These are phyloP conservation scores for Drosophila cracens DNA, from an alignment of 2,888 invertebrate species.

Conservation along the genomic window DNA sequence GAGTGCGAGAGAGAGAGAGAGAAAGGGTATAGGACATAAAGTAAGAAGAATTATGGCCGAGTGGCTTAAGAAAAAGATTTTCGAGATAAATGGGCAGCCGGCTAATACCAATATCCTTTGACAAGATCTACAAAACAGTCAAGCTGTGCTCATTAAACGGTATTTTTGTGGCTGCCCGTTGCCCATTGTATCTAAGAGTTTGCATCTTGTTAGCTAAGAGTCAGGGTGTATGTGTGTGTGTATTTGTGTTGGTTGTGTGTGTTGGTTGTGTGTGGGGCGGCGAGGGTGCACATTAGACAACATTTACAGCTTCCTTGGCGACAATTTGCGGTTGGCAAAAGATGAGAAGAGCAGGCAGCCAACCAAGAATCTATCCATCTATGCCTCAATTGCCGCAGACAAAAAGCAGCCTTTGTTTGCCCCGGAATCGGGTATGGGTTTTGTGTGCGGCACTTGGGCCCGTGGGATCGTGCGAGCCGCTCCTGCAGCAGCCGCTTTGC, in stretches of 20 bases:
- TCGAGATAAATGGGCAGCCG: slow-evolving; percentile 64
- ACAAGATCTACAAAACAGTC: slow-evolving; percentile 76
- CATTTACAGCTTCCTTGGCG: slow-evolving; percentile 64
- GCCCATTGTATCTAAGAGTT: slow-evolving; percentile 67
- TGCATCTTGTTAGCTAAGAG: slow-evolving; percentile 77
- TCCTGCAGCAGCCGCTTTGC: slow-evolving; percentile 38
- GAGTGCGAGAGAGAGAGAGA: background rate
- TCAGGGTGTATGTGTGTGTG: slow-evolving; percentile 19
- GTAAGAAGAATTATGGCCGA: slow-evolving; percentile 67
- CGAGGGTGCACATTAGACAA: slow-evolving; percentile 60
- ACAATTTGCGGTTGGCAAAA: slow-evolving; percentile 76
- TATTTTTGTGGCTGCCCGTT: slow-evolving; percentile 73
- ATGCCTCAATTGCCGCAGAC: slow-evolving; percentile 55
- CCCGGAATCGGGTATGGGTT: slow-evolving; percentile 9
- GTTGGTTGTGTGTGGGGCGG: slow-evolving; percentile 40
- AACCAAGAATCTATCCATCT: slow-evolving; percentile 47
- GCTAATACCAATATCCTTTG: slow-evolving; percentile 77
- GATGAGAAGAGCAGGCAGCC: slow-evolving; percentile 38
- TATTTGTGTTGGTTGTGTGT: slow-evolving; percentile 34
- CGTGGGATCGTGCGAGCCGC: slow-evolving; percentile 30
- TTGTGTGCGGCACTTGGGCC: slow-evolving; percentile 22
- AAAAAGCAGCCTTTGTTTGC: slow-evolving; percentile 73
- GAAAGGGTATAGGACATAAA: slow-evolving; percentile 53
- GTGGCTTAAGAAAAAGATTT: slow-evolving; percentile 42
- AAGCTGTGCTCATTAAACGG: slow-evolving; percentile 84